phyloP scores from a whole-genome alignment of 2,797 vertebrate species.

The Merluccius polli region DNA sequence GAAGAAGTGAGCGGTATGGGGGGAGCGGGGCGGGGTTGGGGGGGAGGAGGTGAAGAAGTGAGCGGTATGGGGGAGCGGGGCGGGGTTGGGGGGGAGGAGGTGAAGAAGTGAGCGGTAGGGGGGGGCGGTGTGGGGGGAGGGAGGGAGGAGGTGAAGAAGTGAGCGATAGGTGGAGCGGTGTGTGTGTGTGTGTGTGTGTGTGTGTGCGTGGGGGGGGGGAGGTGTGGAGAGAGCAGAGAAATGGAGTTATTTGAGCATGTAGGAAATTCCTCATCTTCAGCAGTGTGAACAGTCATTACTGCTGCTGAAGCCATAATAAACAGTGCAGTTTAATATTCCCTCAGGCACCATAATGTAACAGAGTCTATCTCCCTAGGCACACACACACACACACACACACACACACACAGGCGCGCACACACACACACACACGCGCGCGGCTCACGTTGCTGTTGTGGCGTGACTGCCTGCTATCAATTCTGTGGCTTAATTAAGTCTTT shows the following conservation, averaged over 20 bases:
- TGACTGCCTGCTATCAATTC: conserved; percentile 43
- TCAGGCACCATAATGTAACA: conserved; percentile 37
- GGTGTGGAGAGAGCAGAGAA: conserved; percentile 23
- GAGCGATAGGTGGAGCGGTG: not conserved
- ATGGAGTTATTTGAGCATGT: conserved; percentile 59
- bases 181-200: too few species aligned
- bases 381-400: not conserved
- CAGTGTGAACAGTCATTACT: conserved; percentile 61
- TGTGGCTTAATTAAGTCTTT: conserved; percentile 46
- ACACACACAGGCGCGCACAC: too few species aligned
- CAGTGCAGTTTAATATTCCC: conserved; percentile 59
- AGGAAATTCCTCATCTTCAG: conserved; percentile 67
- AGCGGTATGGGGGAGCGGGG: too few species aligned
- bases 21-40: too few species aligned
- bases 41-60: too few species aligned
- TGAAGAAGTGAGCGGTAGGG: too few species aligned
- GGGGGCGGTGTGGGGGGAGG: not conserved
- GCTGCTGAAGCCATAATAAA: conserved; percentile 61
- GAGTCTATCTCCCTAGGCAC: not conserved
- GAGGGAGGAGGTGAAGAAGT: conserved; percentile 13
- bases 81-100: too few species aligned
- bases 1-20: too few species aligned
- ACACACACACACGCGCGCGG: too few species aligned
- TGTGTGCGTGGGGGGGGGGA: conserved; percentile 14
- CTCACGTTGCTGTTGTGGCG: conserved; percentile 28